Conservation (phyloP, 2,797 vertebrate genomes). For the Rhodeus uyekii region DNA sequence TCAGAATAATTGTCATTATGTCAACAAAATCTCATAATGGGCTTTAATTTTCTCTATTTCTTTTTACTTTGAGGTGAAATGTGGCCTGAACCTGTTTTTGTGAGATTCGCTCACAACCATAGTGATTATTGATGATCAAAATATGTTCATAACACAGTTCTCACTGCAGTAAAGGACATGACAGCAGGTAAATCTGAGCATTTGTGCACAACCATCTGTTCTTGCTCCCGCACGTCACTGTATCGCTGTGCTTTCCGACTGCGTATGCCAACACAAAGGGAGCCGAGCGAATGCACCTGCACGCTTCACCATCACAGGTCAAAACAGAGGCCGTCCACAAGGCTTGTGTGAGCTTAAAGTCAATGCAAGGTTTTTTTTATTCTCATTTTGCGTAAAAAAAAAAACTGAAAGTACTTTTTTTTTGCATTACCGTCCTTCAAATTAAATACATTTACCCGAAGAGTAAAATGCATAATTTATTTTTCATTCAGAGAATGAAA, state of each 20-base stretch:
- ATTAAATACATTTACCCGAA: neutral
- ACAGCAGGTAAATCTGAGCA: constrained; percentile 40
- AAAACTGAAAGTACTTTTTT: too few relatives aligned
- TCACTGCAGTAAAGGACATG: constrained; percentile 20
- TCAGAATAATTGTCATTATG: neutral
- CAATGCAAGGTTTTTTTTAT: too few relatives aligned
- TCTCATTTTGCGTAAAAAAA: too few relatives aligned
- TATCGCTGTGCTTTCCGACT: constrained; percentile 30
- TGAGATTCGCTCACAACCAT: neutral
- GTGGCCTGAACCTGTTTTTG: neutral
- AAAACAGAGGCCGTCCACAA: neutral
- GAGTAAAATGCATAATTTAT: neutral
- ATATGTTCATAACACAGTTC: neutral
- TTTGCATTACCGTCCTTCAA: too few relatives aligned
- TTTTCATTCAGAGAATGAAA: neutral
- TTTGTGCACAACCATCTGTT: constrained; percentile 44
- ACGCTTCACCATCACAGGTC: neutral
- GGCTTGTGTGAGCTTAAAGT: neutral
- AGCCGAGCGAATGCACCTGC: constrained; percentile 28
- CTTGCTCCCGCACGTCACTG: neutral
- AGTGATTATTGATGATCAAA: neutral
- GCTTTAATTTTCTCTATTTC: neutral
- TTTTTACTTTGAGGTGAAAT: neutral
- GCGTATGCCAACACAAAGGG: constrained; percentile 34
- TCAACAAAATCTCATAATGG: neutral